Evolutionary conservation across 2,888 invertebrate genomes (phyloP).

Genomic region (Antitype chi): DNA sequence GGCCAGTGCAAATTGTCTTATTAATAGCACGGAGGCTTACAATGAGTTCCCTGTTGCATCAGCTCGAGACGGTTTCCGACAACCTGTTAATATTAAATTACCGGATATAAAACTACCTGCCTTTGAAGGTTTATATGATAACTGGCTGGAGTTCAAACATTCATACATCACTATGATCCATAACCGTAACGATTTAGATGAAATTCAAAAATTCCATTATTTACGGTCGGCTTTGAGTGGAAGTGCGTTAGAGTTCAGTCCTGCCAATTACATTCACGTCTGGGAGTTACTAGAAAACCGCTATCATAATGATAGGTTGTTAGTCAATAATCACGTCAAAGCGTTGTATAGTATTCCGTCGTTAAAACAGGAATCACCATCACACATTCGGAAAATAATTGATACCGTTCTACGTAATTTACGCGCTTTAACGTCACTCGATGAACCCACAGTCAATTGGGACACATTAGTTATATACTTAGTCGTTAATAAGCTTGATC

Average conservation of each 20-base stretch:
- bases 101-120: too few relatives aligned
- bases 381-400: conserved; percentile 3
- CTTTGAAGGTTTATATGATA: too few relatives aligned
- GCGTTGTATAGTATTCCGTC: conserved; percentile 6
- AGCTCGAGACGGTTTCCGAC: not conserved
- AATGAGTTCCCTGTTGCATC: not conserved
- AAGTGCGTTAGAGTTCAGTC: conserved; percentile 15
- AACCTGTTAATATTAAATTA: too few relatives aligned
- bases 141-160: too few relatives aligned
- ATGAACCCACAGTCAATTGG: conserved; percentile 1
- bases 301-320: not conserved
- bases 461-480: not conserved
- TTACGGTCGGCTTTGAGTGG: not conserved
- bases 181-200: too few relatives aligned
- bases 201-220: too few relatives aligned
- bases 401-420: conserved; percentile 5
- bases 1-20: too few relatives aligned
- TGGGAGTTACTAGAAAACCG: conserved; percentile 12
- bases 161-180: too few relatives aligned
- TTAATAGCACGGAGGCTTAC: too few relatives aligned
- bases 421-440: not conserved
- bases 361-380: conserved; percentile 7
- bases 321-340: conserved; percentile 4
- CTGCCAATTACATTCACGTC: conserved; percentile 6
- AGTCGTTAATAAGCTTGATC: not conserved